Conservation (phyloP, 2,113 vertebrate genomes). For the Anas platyrhynchos region DNA sequence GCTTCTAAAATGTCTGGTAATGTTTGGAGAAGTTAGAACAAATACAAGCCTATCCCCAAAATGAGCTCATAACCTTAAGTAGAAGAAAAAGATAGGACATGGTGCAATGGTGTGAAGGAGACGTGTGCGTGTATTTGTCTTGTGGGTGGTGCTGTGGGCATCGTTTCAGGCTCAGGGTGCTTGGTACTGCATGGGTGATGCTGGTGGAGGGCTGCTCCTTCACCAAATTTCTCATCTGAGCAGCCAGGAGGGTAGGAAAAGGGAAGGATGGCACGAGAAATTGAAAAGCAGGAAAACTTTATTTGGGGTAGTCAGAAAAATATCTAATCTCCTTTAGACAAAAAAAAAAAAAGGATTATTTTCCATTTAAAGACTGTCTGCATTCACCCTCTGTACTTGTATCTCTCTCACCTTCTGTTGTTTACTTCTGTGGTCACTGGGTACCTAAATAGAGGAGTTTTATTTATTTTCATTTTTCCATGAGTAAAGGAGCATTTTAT, state of each 20-base stretch:
- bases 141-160: not conserved
- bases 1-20: not conserved
- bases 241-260: not conserved
- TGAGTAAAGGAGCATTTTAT: not conserved
- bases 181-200: not conserved
- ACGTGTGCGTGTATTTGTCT: rapidly evolving
- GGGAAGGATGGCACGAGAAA: not conserved
- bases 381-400: not conserved
- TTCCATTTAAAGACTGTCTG: not conserved
- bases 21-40: not conserved
- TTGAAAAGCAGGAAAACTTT: not conserved
- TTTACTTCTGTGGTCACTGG: not conserved
- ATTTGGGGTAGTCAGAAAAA: not conserved
- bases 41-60: not conserved
- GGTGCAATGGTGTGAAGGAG: not conserved
- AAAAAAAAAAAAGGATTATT: not conserved
- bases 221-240: not conserved
- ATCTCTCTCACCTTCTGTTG: not conserved
- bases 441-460: not conserved
- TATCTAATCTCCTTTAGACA: not conserved
- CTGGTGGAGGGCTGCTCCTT: not conserved
- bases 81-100: not conserved
- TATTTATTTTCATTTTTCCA: not conserved
- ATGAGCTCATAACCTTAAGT: not conserved
- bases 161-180: not conserved